A percentile compares a stretch with the other conserved stretches of the same genome.
Conservation (phyloP, 2,888 invertebrate genomes). For the Phrixothrix hirtus region DNA sequence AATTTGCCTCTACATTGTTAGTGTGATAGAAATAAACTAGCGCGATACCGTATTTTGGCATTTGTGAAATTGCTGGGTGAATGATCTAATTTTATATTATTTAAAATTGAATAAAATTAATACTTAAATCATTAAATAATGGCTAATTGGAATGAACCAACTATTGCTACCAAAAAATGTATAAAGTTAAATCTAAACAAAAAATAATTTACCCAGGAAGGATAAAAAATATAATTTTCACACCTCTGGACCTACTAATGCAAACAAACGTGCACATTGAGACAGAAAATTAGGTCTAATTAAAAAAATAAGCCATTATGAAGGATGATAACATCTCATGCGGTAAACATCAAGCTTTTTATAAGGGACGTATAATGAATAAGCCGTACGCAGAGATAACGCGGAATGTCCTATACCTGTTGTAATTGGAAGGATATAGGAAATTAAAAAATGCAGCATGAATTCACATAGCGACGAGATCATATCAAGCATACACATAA, state of each 20-base stretch:
- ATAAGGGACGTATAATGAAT: conserved; percentile 9
- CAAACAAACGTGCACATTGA: neutral
- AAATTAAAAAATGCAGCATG: conserved; percentile 37
- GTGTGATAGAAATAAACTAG: too few relatives aligned
- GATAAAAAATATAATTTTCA: neutral
- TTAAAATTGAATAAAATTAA: too few relatives aligned
- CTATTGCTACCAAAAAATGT: neutral
- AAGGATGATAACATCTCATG: conserved; percentile 10
- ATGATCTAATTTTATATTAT: too few relatives aligned
- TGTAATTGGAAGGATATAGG: conserved; percentile 34
- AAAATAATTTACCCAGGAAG: neutral
- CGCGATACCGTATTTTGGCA: too few relatives aligned
- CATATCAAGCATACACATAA: conserved; percentile 37
- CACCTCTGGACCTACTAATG: neutral
- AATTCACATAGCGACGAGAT: conserved; percentile 33
- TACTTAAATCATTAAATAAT: too few relatives aligned
- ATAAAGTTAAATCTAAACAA: neutral
- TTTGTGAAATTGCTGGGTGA: too few relatives aligned
- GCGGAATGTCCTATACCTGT: conserved; percentile 13
- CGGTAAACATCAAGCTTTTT: conserved; percentile 14
- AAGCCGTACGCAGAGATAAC: conserved; percentile 15
- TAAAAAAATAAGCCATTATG: conserved; percentile 8
- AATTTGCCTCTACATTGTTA: too few relatives aligned
- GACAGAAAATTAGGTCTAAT: conserved; percentile 12
- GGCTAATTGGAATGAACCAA: too few relatives aligned